phyloP scores from a whole-genome alignment of 1,140 invertebrate species.

The Ceratina calcarata region DNA sequence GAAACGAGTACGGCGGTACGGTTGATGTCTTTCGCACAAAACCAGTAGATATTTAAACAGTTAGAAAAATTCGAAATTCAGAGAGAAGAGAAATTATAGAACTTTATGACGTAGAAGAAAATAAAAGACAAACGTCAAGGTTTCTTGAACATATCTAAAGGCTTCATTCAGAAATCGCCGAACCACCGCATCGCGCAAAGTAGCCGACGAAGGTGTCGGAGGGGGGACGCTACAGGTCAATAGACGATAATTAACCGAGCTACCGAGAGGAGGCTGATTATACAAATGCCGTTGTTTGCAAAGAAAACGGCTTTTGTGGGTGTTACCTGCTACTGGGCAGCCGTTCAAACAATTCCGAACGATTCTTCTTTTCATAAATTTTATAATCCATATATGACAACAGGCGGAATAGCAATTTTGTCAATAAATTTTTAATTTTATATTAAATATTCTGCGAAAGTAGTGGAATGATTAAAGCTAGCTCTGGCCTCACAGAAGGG shows the following conservation, averaged over 20 bases:
- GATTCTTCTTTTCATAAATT: too few relatives aligned
- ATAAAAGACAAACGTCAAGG: too few relatives aligned
- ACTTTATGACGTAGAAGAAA: too few relatives aligned
- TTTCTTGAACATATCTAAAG: not conserved
- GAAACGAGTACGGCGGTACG: not conserved
- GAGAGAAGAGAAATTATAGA: not conserved
- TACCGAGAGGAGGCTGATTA: constrained; percentile 39
- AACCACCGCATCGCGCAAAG: not conserved
- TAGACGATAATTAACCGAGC: constrained; percentile 49
- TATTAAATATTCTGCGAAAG: too few relatives aligned
- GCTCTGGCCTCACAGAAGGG: too few relatives aligned
- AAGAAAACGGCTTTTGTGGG: not conserved
- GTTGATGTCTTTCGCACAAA: too few relatives aligned
- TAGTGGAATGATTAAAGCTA: too few relatives aligned
- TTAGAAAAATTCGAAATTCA: too few relatives aligned
- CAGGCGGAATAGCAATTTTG: constrained; percentile 15
- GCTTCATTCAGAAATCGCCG: not conserved
- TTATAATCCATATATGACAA: too few relatives aligned
- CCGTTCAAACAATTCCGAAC: constrained; percentile 57
- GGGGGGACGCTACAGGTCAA: not conserved
- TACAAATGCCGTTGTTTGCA: constrained; percentile 33
- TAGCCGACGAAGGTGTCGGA: not conserved
- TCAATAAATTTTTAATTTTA: too few relatives aligned
- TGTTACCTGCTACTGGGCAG: not conserved
- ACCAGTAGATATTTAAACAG: not conserved